Conservation (phyloP, 2,113 vertebrate species). For the Passer domesticus region DNA sequence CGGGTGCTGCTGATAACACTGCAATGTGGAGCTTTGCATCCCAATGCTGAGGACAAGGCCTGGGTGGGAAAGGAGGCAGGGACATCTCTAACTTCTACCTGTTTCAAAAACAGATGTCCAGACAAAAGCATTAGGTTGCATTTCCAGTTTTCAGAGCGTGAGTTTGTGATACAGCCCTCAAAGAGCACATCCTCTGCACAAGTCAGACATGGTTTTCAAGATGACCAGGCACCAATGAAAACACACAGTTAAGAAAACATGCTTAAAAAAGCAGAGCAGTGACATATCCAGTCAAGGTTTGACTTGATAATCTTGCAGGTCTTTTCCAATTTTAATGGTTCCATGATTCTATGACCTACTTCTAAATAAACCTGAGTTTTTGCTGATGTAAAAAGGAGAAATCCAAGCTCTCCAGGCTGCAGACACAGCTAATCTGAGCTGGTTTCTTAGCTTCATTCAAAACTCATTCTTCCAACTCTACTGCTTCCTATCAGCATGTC, state of each 20-base stretch:
- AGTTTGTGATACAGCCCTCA: background rate
- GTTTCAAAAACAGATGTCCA: background rate
- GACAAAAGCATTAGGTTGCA: background rate
- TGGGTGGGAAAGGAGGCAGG: background rate
- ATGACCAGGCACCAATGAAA: background rate
- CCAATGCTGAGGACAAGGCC: rapidly evolving
- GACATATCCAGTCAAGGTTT: background rate
- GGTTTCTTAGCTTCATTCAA: background rate
- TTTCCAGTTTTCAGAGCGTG: background rate
- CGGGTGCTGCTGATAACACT: background rate
- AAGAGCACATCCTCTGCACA: background rate
- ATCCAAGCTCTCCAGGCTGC: background rate
- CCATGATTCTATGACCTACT: background rate
- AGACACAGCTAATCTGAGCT: rapidly evolving
- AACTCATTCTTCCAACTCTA: background rate
- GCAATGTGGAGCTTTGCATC: too few relatives aligned
- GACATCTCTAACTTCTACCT: background rate
- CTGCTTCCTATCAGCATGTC: background rate
- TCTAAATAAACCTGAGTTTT: background rate
- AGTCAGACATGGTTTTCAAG: background rate
- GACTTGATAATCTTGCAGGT: background rate
- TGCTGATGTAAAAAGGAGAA: background rate
- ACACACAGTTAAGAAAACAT: background rate
- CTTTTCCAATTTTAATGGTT: background rate
- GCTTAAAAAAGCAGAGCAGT: background rate